phyloP scores from a whole-genome alignment of 2,888 invertebrate genomes.

The Liopterus haemorrhoidalis region DNA sequence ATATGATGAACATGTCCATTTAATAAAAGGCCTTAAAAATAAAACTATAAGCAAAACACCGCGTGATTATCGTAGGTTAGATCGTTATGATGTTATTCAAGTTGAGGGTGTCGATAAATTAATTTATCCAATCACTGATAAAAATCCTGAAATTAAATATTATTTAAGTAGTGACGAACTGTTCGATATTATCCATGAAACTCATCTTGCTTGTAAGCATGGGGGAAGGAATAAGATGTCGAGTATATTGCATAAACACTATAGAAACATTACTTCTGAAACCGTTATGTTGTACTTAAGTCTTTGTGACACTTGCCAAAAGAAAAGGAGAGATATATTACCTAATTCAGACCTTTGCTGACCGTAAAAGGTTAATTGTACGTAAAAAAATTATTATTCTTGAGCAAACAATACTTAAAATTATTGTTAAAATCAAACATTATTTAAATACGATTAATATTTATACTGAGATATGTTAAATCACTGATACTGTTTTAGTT shows the following conservation, averaged over 20 bases:
- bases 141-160: conserved; percentile 7
- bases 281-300: conserved; percentile 18
- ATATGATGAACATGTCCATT: too few species aligned
- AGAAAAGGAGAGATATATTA: conserved; percentile 12
- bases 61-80: conserved; percentile 4
- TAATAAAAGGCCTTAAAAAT: too few species aligned
- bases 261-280: conserved; percentile 24
- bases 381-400: too few species aligned
- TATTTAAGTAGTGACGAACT: conserved; percentile 16
- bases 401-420: too few species aligned
- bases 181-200: conserved; percentile 25
- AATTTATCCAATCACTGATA: conserved; percentile 10
- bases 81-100: conserved; percentile 7
- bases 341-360: too few species aligned
- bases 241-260: conserved; percentile 19
- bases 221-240: conserved; percentile 22
- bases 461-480: too few species aligned
- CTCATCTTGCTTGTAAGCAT: conserved; percentile 23
- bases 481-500: too few species aligned
- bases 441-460: too few species aligned
- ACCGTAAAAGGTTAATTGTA: too few species aligned
- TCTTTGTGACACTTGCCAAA: conserved; percentile 15
- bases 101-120: conserved; percentile 11
- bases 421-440: too few species aligned
- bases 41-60: conserved; percentile 7